Evolutionary conservation across 2,113 vertebrate genomes (phyloP).

Genomic region (Sinocyclocheilus maitianheensis): DNA sequence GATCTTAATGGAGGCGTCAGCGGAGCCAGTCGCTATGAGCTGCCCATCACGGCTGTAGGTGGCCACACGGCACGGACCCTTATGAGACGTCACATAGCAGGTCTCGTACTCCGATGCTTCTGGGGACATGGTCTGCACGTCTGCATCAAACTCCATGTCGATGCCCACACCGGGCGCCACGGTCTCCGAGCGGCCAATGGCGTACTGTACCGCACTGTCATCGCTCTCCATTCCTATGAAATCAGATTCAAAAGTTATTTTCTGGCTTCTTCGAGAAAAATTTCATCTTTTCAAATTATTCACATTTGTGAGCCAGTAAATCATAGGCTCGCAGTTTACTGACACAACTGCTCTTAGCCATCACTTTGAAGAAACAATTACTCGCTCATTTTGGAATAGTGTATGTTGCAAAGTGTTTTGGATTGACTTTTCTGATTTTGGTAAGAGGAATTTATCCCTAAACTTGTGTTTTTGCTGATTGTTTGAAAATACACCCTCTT

Average conservation of each 20-base stretch:
- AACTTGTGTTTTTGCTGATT: background rate
- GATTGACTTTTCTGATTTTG: background rate
- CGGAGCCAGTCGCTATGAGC: slow-evolving; percentile 94
- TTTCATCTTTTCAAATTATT: background rate
- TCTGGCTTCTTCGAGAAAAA: background rate
- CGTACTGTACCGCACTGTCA: slow-evolving; percentile 94
- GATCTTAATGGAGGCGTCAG: slow-evolving; percentile 97
- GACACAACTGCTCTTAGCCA: background rate
- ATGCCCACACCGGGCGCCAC: slow-evolving; percentile 96
- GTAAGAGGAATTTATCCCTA: background rate
- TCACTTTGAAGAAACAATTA: background rate
- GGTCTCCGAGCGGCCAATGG: slow-evolving; percentile 93
- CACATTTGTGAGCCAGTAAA: background rate
- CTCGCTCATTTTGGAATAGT: background rate
- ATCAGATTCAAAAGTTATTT: background rate
- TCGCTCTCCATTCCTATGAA: slow-evolving; percentile 96
- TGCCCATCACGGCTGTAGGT: slow-evolving; percentile 96
- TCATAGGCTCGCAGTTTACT: background rate
- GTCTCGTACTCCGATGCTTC: slow-evolving; percentile 98
- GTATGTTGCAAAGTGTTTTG: background rate
- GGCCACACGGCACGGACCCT: slow-evolving; percentile 92
- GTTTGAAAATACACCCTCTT: background rate
- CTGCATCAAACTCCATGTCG: slow-evolving; percentile 95
- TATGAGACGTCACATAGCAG: slow-evolving; percentile 97
- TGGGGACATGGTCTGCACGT: slow-evolving; percentile 97